Conservation (phyloP, 2,797 vertebrate genomes). For the Sphenodon punctatus region DNA sequence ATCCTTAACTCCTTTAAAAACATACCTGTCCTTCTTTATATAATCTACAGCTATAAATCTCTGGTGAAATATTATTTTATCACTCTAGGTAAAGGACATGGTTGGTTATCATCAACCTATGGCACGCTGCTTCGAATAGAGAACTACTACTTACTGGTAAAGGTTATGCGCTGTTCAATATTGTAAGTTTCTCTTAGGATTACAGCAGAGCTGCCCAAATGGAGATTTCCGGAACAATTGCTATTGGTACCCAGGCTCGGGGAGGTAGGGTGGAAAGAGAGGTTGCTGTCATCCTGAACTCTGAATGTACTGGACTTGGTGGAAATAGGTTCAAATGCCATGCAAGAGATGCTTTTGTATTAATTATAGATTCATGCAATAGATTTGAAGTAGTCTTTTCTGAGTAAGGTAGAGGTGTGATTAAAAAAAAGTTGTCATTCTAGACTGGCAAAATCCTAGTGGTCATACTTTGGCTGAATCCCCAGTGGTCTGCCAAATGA, state of each 20-base stretch:
- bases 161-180: not conserved
- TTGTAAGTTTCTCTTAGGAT: no score
- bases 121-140: not conserved
- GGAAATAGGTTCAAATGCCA: not conserved
- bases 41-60: not conserved
- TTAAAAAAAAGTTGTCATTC: not conserved
- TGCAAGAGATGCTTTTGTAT: not conserved
- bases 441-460: not conserved
- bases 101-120: not conserved
- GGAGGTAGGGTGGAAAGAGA: not conserved
- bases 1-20: not conserved
- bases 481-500: not conserved
- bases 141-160: not conserved
- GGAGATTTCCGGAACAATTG: no score
- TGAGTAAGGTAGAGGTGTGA: not conserved
- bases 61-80: not conserved
- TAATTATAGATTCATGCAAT: not conserved
- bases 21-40: not conserved
- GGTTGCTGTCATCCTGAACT: not conserved
- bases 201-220: no score
- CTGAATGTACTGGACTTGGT: not conserved
- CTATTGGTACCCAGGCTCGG: fast-evolving
- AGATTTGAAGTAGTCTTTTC: slow-evolving; percentile 1
- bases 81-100: not conserved
- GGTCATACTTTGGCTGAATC: not conserved